Evolutionary conservation across 2,113 vertebrate species (phyloP).

Genomic region (Lipophrys pholis): DNA sequence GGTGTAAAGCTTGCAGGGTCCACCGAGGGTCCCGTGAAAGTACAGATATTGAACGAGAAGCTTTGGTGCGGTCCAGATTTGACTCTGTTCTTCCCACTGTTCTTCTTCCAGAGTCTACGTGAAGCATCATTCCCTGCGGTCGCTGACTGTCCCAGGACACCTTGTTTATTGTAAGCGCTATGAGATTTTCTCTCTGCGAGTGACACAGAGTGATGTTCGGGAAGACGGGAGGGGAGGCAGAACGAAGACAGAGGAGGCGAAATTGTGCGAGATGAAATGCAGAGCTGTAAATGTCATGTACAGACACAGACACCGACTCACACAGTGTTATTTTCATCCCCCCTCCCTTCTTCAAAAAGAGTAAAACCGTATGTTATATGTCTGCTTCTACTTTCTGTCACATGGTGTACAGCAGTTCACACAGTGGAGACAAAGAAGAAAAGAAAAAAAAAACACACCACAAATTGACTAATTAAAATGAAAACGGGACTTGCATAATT

Average conservation of each 20-base stretch:
- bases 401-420: slow-evolving; percentile 75
- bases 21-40: neutral
- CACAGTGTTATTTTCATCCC: slow-evolving; percentile 74
- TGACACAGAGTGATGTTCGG: slow-evolving; percentile 57
- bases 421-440: slow-evolving; percentile 62
- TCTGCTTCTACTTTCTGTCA: slow-evolving; percentile 76
- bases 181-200: slow-evolving; percentile 68
- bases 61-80: too few species aligned
- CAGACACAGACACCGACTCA: slow-evolving; percentile 79
- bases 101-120: slow-evolving; percentile 74
- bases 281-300: slow-evolving; percentile 83
- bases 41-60: neutral
- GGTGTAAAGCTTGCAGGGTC: too few species aligned
- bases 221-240: slow-evolving; percentile 46
- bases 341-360: slow-evolving; percentile 62
- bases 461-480: slow-evolving; percentile 65
- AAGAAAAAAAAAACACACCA: slow-evolving; percentile 44
- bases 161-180: slow-evolving; percentile 64
- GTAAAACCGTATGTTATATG: slow-evolving; percentile 69
- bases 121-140: slow-evolving; percentile 48
- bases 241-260: slow-evolving; percentile 41
- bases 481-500: slow-evolving; percentile 79
- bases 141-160: slow-evolving; percentile 65
- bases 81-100: neutral
- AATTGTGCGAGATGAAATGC: slow-evolving; percentile 56